Evolutionary conservation across 1,140 invertebrate species (phyloP).

Genomic region (Riptortus pedestris): DNA sequence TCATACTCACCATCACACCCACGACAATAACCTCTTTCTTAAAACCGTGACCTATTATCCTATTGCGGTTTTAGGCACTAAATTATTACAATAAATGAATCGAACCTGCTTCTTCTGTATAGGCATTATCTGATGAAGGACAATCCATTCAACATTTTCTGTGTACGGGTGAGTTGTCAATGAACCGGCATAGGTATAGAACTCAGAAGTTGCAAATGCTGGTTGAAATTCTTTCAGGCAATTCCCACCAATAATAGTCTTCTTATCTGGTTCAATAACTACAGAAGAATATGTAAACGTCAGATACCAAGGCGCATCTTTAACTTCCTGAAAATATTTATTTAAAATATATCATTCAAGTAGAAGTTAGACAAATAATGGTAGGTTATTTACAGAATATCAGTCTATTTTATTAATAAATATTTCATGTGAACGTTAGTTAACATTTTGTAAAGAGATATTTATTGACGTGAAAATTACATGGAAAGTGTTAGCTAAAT

Average conservation of each 20-base stretch:
- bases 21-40: not conserved
- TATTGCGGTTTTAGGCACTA: not conserved
- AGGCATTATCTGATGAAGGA: not conserved
- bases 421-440: too few species aligned
- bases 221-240: not conserved
- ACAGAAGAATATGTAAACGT: not conserved
- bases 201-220: not conserved
- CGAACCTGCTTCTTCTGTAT: constrained; percentile 2
- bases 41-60: not conserved
- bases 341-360: too few species aligned
- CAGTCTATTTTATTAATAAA: not conserved
- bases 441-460: too few species aligned
- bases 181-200: not conserved
- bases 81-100: not conserved
- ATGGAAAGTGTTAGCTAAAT: too few species aligned
- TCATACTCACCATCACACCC: too few species aligned
- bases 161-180: not conserved
- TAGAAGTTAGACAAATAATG: not conserved
- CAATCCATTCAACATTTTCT: constrained; percentile 3
- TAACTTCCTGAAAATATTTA: not conserved
- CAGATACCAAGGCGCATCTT: not conserved
- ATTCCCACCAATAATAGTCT: not conserved
- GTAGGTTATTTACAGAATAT: not conserved
- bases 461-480: too few species aligned
- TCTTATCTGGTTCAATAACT: not conserved